Percentiles rank a stretch among this genome's conserved stretches.
These are phyloP conservation scores for Alosa sapidissima DNA, from an alignment of 2,797 vertebrate species.

Conservation along the genomic window DNA sequence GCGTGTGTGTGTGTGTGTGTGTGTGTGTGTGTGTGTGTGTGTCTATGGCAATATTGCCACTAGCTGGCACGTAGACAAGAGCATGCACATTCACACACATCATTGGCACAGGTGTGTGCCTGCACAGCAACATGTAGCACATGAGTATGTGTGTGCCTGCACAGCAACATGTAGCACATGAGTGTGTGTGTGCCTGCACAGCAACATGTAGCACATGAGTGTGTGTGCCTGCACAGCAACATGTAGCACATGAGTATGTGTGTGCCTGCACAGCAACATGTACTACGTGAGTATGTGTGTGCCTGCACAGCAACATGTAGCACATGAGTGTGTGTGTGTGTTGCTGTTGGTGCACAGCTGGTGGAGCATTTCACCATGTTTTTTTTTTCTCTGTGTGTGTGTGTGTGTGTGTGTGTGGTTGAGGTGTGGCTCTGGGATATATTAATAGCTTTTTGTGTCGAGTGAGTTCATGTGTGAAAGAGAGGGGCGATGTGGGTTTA, in stretches of 20 bases:
- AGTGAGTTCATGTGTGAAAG: conserved; percentile 20
- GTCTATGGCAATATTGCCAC: neutral
- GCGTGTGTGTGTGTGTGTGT: conserved; percentile 45
- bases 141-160: conserved; percentile 9
- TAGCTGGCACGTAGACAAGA: neutral
- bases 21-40: conserved; percentile 40
- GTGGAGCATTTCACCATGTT: neutral
- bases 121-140: neutral
- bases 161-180: neutral
- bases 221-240: conserved; percentile 15
- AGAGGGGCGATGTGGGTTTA: conserved; percentile 30
- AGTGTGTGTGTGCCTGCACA: conserved; percentile 24
- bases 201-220: neutral
- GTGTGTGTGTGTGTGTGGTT: conserved; percentile 17
- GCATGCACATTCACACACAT: neutral
- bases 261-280: neutral
- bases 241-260: neutral
- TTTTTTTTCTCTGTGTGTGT: conserved; percentile 29
- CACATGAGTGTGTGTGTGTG: conserved; percentile 16
- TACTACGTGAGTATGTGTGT: neutral
- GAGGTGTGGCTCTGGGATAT: neutral
- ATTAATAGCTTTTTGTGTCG: conserved; percentile 13
- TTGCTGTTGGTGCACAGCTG: neutral
- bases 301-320: neutral
- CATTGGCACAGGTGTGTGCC: neutral